These are phyloP conservation scores for Enhydra lutris DNA, from an alignment of 2,113 vertebrate genomes.

Conservation along the genomic window DNA sequence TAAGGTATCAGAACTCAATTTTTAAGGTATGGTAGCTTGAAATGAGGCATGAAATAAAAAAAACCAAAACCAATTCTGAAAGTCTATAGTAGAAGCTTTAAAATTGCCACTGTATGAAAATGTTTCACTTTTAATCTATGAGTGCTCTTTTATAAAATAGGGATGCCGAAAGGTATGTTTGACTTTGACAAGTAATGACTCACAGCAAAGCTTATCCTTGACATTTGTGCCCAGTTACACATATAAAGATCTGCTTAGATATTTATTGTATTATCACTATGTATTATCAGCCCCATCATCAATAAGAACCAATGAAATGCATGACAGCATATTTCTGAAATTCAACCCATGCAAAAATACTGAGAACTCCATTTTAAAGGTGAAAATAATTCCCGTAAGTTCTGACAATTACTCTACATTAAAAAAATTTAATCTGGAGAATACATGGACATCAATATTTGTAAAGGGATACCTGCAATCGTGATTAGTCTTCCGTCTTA, in stretches of 20 bases:
- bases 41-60: neutral
- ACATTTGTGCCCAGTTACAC: neutral
- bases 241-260: conserved; percentile 15
- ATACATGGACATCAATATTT: conserved; percentile 1
- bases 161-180: neutral
- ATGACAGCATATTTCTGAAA: conserved; percentile 4
- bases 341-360: conserved; percentile 7
- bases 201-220: neutral
- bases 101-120: neutral
- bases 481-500: conserved; percentile 35
- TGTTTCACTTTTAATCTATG: conserved; percentile 10
- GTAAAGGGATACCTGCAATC: neutral
- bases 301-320: conserved; percentile 43
- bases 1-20: conserved; percentile 16
- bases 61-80: neutral
- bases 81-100: conserved; percentile 10
- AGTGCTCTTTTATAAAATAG: neutral
- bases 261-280: conserved; percentile 28
- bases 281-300: neutral
- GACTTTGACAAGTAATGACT: neutral
- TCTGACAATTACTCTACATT: conserved; percentile 21
- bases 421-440: conserved; percentile 14
- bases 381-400: conserved; percentile 5
- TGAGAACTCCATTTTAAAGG: conserved; percentile 36
- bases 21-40: conserved; percentile 13